Evolutionary conservation across 1,140 invertebrate genomes (phyloP), one percentile per base, ranked within the genome.

Genomic region (Megathymus violae): DNA sequence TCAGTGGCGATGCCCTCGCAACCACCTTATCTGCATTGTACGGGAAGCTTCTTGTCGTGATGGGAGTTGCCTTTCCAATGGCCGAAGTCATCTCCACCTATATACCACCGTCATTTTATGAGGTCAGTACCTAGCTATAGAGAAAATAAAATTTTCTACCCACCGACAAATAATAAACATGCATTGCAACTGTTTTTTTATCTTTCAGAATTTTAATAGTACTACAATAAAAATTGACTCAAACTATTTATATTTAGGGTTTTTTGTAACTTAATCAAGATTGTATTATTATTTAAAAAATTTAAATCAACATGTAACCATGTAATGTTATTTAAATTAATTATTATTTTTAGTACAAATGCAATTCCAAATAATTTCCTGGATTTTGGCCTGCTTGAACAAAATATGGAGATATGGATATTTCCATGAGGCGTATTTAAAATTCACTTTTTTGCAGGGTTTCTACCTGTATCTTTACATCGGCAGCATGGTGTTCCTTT

Each of bases 61-160:
- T 98, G 95, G 98, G 97, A 11, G 91, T 97, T 71, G 97, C 97
- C 4, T 97, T 99, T 92, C 97, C 97, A 43, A 96, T 98, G 94
- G 95, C 96, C 41, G 96, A 97, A 93, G 96, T 97, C 52, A 97
- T 97, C 75, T 97, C 96, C 14, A 96, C 96, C n/a, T 96, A 97
- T 85, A 96, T 97, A 79, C 96, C 96, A 77, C 95, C 96, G 44
- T 97, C 96, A 1, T 97, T 97, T 86, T 97, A 97, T 89, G 96
- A 97, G 93, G 96, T 95, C 80, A 88, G 88, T 47, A 2, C 11
- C 1, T n/a, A n/a, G n/a, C n/a, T n/a, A n/a, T n/a, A n/a, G n/a
- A n/a, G n/a, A n/a, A n/a, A n/a, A n/a, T n/a, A n/a, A n/a, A n/a
- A n/a, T n/a, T n/a, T n/a, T n/a, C n/a, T n/a, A n/a, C n/a, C n/a